phyloP scores from a whole-genome alignment of 2,888 invertebrate genomes.

The Acleris laterana region DNA sequence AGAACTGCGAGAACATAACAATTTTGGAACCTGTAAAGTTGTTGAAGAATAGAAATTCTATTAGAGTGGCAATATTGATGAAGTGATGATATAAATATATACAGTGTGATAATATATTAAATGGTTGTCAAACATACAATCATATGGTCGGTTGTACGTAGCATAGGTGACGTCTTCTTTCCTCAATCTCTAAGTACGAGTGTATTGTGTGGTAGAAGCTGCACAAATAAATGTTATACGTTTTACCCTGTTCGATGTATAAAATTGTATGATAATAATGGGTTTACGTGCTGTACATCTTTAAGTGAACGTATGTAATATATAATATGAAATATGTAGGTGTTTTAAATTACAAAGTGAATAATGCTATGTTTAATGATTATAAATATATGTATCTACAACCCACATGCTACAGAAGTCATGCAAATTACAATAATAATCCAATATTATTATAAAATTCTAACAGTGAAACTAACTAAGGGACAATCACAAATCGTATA shows the following conservation, averaged over 20 bases:
- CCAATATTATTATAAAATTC: conserved; percentile 39
- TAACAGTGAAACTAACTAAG: conserved; percentile 41
- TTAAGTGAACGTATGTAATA: conserved; percentile 2
- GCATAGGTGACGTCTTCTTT: conserved; percentile 69
- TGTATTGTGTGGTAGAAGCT: conserved; percentile 81
- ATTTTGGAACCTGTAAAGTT: not conserved
- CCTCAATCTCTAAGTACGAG: conserved; percentile 80
- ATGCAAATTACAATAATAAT: conserved; percentile 35
- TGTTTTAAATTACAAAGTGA: conserved; percentile 7
- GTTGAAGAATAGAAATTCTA: not conserved
- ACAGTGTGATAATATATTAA: conserved; percentile 68
- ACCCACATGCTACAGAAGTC: conserved; percentile 38
- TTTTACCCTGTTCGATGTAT: conserved; percentile 45
- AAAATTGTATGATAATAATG: too few species aligned
- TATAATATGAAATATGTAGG: not conserved
- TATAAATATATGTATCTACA: conserved; percentile 34
- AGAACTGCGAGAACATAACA: not conserved
- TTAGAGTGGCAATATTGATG: conserved; percentile 27
- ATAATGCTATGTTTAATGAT: not conserved
- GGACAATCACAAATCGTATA: conserved; percentile 51
- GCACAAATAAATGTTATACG: conserved; percentile 71
- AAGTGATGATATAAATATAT: conserved; percentile 43
- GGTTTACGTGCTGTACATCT: conserved; percentile 13
- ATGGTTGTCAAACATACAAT: conserved; percentile 70
- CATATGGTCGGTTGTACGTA: conserved; percentile 68